Conservation (phyloP, 2,888 invertebrate species). For the Stenchaetothrips biformis region DNA sequence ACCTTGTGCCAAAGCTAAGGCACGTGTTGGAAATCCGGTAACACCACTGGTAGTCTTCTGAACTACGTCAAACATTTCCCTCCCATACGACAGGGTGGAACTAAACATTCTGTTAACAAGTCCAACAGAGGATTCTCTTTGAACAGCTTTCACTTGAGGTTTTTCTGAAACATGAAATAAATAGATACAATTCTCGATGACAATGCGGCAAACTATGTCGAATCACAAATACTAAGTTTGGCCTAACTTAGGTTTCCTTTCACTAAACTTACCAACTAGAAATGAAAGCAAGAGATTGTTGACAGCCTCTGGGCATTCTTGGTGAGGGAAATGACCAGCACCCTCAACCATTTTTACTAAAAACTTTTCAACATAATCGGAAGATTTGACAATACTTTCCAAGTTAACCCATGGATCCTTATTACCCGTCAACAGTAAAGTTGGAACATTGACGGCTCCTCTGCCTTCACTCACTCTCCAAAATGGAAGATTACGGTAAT, state of each 20-base stretch:
- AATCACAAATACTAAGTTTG: constrained; percentile 20
- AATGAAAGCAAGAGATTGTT: constrained; percentile 61
- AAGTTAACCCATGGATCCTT: constrained; percentile 56
- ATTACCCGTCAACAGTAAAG: constrained; percentile 53
- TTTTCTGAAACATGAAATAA: constrained; percentile 35
- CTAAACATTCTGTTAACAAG: constrained; percentile 54
- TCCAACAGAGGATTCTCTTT: constrained; percentile 47
- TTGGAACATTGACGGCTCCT: constrained; percentile 45
- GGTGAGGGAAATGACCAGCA: constrained; percentile 70
- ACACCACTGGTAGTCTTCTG: constrained; percentile 53
- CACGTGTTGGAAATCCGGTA: constrained; percentile 29
- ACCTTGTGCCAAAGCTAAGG: constrained; percentile 31
- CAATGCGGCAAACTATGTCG: constrained; percentile 27
- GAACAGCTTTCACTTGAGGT: constrained; percentile 37
- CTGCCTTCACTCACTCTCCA: constrained; percentile 48
- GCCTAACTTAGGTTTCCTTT: not conserved
- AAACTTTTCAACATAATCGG: constrained; percentile 59
- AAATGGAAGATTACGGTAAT: constrained; percentile 60
- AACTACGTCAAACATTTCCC: constrained; percentile 54
- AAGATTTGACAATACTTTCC: constrained; percentile 59
- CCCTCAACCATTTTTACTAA: constrained; percentile 59
- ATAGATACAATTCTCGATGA: constrained; percentile 27
- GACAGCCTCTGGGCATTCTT: constrained; percentile 61
- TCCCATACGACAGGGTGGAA: constrained; percentile 57
- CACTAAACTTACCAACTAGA: constrained; percentile 44